Conservation (phyloP, 2,113 vertebrate genomes). For the Thunnus maccoyii region DNA sequence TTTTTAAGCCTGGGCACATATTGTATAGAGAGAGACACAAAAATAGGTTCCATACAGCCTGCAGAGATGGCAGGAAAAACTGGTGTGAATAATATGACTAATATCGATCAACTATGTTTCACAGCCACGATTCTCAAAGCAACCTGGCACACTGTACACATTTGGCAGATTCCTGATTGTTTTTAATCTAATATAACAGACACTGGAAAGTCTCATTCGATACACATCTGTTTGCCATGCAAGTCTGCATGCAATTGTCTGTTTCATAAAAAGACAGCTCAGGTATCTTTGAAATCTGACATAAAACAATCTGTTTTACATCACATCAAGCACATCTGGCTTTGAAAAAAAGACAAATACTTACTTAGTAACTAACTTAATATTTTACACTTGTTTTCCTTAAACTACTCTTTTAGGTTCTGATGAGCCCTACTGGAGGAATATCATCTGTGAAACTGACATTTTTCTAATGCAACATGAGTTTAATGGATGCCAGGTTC, state of each 20-base stretch:
- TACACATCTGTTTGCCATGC: conserved; percentile 66
- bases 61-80: background rate
- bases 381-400: conserved; percentile 23
- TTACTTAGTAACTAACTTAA: background rate
- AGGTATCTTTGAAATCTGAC: conserved; percentile 56
- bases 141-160: conserved; percentile 10
- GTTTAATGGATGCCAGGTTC: conserved; percentile 11
- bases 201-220: conserved; percentile 39
- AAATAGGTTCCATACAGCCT: background rate
- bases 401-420: conserved; percentile 11
- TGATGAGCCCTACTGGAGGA: conserved; percentile 13
- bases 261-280: conserved; percentile 48
- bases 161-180: conserved; percentile 32
- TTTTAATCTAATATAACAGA: conserved; percentile 43
- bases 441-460: conserved; percentile 11
- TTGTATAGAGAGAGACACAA: background rate
- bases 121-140: conserved; percentile 9
- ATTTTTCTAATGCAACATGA: conserved; percentile 23
- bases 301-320: conserved; percentile 69
- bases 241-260: conserved; percentile 48
- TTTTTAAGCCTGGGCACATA: background rate
- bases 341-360: conserved; percentile 50
- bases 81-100: conserved; percentile 6
- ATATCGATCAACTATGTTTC: conserved; percentile 19
- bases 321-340: conserved; percentile 72